Evolutionary conservation across 2,797 vertebrate species (phyloP).

Genomic region (Eospalax fontanierii): DNA sequence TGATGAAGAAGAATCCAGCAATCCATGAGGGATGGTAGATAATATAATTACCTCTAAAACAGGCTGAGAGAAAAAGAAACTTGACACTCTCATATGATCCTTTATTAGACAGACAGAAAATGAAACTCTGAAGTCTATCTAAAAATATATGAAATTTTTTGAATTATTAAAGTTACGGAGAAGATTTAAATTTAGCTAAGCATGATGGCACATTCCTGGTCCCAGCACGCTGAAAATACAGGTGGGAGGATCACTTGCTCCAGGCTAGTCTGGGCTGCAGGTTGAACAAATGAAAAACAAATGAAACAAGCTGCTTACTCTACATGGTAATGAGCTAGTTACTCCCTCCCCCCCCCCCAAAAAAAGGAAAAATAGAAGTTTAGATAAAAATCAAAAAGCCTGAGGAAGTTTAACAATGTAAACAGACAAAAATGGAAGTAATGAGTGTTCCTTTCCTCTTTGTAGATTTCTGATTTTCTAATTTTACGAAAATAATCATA

Average conservation of each 20-base stretch:
- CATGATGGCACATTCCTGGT: neutral
- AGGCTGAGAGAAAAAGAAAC: neutral
- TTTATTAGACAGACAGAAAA: conserved; percentile 12
- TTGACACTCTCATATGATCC: neutral
- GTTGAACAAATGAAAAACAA: neutral
- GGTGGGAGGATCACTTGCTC: neutral
- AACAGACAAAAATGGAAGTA: neutral
- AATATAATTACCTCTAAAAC: neutral
- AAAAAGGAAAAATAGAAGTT: neutral
- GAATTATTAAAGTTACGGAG: conserved; percentile 27
- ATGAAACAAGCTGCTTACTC: neutral
- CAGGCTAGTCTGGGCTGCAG: neutral
- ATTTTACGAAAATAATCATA: conserved; percentile 38
- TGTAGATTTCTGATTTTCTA: neutral
- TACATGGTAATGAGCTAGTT: neutral
- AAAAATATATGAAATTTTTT: conserved; percentile 20
- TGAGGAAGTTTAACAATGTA: neutral
- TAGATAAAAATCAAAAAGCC: neutral
- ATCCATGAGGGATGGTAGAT: neutral
- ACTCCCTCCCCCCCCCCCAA: neutral
- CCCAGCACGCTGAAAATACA: too few species aligned
- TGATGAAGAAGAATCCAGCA: neutral
- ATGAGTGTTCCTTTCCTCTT: neutral
- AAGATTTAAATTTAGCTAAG: neutral
- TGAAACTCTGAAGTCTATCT: conserved; percentile 4